phyloP scores from a whole-genome alignment of 64 coral and sea anemone species.

The Stylophora pistillata region DNA sequence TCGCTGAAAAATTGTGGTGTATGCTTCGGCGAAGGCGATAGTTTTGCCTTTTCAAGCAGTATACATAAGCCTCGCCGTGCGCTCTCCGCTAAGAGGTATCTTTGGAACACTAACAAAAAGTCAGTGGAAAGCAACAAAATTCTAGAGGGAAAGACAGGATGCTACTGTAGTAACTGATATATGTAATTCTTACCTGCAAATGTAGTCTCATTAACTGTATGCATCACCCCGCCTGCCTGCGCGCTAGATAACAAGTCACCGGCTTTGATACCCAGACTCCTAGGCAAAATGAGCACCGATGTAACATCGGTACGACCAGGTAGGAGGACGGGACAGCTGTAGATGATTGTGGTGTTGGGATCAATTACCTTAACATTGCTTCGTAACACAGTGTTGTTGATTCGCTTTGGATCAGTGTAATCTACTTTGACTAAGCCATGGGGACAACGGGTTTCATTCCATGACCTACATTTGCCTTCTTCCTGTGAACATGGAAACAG shows the following conservation, averaged over 20 bases:
- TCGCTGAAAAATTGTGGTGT: no score
- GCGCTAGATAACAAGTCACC: conserved; percentile 54
- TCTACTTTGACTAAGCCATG: conserved; percentile 39
- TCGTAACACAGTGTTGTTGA: conserved; percentile 33
- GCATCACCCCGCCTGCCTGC: conserved; percentile 73
- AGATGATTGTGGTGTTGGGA: conserved; percentile 51
- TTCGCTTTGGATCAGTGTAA: conserved; percentile 63
- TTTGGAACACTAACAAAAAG: no score
- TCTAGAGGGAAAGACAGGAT: no score
- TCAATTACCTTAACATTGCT: conserved; percentile 61
- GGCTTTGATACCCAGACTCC: conserved; percentile 14
- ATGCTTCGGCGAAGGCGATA: no score
- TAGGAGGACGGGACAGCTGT: conserved; percentile 66
- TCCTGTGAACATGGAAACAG: no score
- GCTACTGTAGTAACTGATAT: no score
- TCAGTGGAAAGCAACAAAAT: no score
- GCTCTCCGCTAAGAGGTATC: no score
- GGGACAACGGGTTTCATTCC: conserved; percentile 70
- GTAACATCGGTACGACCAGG: conserved; percentile 18
- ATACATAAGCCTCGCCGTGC: no score
- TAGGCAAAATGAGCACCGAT: conserved; percentile 32
- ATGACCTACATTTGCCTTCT: conserved; percentile 49
- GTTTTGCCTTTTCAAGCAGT: no score
- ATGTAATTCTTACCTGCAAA: no score
- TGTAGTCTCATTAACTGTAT: no score